Conservation (phyloP, 2,113 vertebrate genomes). For the Labeo catla region DNA sequence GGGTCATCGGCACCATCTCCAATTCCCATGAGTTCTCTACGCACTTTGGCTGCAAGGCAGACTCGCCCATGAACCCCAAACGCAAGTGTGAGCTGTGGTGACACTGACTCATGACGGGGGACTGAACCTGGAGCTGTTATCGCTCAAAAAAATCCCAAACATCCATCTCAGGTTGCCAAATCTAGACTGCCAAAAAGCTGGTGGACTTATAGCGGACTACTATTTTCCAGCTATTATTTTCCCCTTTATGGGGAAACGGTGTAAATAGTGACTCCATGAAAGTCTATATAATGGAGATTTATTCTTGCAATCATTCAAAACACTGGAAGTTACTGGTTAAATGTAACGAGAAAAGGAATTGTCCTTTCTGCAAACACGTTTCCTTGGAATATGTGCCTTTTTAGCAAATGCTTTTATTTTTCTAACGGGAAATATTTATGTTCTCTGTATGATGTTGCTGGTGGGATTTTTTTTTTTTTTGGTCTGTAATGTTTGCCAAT, state of each 20-base stretch:
- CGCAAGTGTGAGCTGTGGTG: slow-evolving; percentile 97
- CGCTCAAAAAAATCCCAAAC: slow-evolving; percentile 43
- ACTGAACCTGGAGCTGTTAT: not conserved
- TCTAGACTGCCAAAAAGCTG: slow-evolving; percentile 32
- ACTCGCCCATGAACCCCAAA: slow-evolving; percentile 90
- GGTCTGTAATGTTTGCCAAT: not conserved
- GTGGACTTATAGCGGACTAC: slow-evolving; percentile 42
- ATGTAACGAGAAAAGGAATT: slow-evolving; percentile 44
- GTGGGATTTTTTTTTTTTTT: not conserved
- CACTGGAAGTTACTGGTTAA: slow-evolving; percentile 66
- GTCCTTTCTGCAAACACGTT: slow-evolving; percentile 46
- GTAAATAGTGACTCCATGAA: slow-evolving; percentile 7
- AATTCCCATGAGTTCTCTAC: slow-evolving; percentile 90
- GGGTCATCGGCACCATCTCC: slow-evolving; percentile 92
- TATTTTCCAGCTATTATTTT: slow-evolving; percentile 23
- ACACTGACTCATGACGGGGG: slow-evolving; percentile 56
- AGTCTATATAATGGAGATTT: not conserved
- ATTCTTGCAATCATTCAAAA: slow-evolving; percentile 49
- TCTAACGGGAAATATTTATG: slow-evolving; percentile 56
- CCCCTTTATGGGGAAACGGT: not conserved
- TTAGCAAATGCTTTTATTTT: slow-evolving; percentile 43
- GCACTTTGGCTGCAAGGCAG: slow-evolving; percentile 84
- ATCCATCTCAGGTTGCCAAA: slow-evolving; percentile 55
- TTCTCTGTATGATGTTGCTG: slow-evolving; percentile 36
- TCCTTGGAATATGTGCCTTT: slow-evolving; percentile 42